A percentile compares a stretch with the other conserved stretches of the same genome.
phyloP scores from a whole-genome alignment of 2,888 invertebrate species.

The Julus scanicus region DNA sequence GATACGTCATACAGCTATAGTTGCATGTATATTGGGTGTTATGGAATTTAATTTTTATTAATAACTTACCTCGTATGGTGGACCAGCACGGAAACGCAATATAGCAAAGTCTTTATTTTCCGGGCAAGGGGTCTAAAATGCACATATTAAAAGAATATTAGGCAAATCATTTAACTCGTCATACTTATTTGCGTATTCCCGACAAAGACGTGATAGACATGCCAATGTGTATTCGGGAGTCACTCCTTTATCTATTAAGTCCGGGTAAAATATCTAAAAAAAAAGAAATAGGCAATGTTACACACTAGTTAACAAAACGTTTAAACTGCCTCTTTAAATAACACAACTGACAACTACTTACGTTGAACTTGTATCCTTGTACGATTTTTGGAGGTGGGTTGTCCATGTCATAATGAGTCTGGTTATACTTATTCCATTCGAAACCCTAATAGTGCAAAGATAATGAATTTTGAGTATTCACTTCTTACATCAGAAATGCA shows the following conservation, averaged over 20 bases:
- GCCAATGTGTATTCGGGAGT: constrained; percentile 95
- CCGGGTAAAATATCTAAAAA: constrained; percentile 92
- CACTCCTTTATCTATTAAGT: constrained; percentile 90
- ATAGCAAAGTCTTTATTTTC: constrained; percentile 96
- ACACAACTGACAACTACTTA: constrained; percentile 62
- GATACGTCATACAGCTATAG: not conserved
- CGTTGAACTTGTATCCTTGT: constrained; percentile 99
- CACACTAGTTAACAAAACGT: not conserved
- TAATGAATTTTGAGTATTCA: not conserved
- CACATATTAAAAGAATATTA: constrained; percentile 27
- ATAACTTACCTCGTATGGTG: constrained; percentile 85
- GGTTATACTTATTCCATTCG: constrained; percentile 99
- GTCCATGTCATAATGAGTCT: constrained; percentile 99
- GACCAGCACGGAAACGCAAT: constrained; percentile 95
- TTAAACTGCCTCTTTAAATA: not conserved
- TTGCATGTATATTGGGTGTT: too few species aligned
- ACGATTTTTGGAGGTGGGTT: constrained; percentile 99
- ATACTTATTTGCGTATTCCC: not conserved
- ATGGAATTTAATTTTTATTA: not conserved
- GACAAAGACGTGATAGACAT: constrained; percentile 63
- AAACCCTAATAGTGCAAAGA: constrained; percentile 79
- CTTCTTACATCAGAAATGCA: not conserved
- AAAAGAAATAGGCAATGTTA: not conserved
- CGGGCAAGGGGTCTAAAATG: constrained; percentile 80
- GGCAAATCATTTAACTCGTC: constrained; percentile 36